Evolutionary conservation across 2,113 vertebrate genomes (phyloP), one percentile per base, ranked within the genome.

Genomic region (Hucho hucho): DNA sequence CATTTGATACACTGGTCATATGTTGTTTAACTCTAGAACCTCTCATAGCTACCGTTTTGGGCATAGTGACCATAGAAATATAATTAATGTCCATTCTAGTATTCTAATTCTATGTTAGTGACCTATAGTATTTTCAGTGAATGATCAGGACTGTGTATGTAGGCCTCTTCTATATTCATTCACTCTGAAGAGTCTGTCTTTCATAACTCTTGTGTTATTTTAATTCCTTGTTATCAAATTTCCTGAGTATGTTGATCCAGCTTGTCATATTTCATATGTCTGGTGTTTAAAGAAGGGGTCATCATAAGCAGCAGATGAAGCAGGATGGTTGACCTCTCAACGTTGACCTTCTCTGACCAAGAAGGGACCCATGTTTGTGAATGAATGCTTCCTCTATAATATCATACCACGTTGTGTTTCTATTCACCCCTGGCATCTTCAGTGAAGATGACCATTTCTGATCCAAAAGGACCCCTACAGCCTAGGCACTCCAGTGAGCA

Each of bases 371-470:
- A 84, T 82, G 58, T 28, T 63, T 43, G 1, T 72, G 2, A 28
- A 28, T 28, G 2, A 25, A 53, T 43, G 9, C 9, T 43, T 43
- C 9, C 49, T 53, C 13, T 53, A 18, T 53, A 53, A 53, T 53
- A 43, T 70, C 75, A 76, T 77, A 78, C 75, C 70, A 69, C 72
- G 59, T 70, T 67, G 71, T 85, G 47, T 79, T 72, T 47, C 4
- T 53, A 53, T 72, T 81, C 63, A 72, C 67, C 24, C 11, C 72
- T 56, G 80, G 69, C 81, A 73, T 87, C 86, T 90, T 89, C 90
- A 87, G 85, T 87, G 87, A 89, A 90, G 88, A 82, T 87, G 78
- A 70, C 25, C 49, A 18, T 53, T 14, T 53, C 16, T 53, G 49
- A 18, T 53, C 49, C 49, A 53, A 53, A 53, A 16, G 3, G 2